Percentiles rank a stretch among this genome's conserved stretches.
Evolutionary conservation across 2,888 invertebrate genomes (phyloP).

Genomic region (Archips xylosteana): DNA sequence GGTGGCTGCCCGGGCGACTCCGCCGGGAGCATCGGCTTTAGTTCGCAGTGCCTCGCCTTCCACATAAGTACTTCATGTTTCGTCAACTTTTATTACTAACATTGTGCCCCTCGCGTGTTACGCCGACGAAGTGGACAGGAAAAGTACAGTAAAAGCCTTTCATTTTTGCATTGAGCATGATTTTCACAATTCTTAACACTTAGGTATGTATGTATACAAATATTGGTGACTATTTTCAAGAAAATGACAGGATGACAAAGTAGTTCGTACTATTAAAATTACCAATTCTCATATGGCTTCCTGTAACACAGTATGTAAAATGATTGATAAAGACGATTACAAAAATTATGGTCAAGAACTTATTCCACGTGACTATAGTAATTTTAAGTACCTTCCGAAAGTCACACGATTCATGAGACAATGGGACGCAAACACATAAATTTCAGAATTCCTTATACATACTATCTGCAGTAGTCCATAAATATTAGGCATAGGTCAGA

Average conservation of each 20-base stretch:
- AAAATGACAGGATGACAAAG: slow-evolving; percentile 75
- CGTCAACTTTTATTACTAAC: slow-evolving; percentile 9
- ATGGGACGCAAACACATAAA: slow-evolving; percentile 57
- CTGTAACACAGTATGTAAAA: slow-evolving; percentile 50
- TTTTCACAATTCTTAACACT: slow-evolving; percentile 37
- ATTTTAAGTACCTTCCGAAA: slow-evolving; percentile 71
- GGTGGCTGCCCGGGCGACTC: not conserved
- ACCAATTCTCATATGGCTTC: slow-evolving; percentile 51
- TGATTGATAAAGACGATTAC: slow-evolving; percentile 48
- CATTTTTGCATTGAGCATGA: slow-evolving; percentile 40
- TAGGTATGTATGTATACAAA: slow-evolving; percentile 40
- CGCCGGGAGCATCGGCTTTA: not conserved
- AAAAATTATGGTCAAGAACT: slow-evolving; percentile 38
- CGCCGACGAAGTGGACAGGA: slow-evolving; percentile 20
- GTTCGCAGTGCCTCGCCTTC: not conserved
- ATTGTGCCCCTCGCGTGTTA: slow-evolving; percentile 20
- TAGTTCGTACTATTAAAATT: slow-evolving; percentile 66
- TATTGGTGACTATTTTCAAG: slow-evolving; percentile 51
- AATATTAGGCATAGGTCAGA: slow-evolving; percentile 65
- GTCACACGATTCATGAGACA: slow-evolving; percentile 45
- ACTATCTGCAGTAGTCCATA: slow-evolving; percentile 42
- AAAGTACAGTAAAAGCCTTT: slow-evolving; percentile 39
- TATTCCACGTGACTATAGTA: slow-evolving; percentile 43
- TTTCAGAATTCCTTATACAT: slow-evolving; percentile 36
- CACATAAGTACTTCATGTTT: not conserved